These are phyloP conservation scores for Labrus mixtus DNA, from an alignment of 2,113 vertebrate genomes.

Conservation along the genomic window DNA sequence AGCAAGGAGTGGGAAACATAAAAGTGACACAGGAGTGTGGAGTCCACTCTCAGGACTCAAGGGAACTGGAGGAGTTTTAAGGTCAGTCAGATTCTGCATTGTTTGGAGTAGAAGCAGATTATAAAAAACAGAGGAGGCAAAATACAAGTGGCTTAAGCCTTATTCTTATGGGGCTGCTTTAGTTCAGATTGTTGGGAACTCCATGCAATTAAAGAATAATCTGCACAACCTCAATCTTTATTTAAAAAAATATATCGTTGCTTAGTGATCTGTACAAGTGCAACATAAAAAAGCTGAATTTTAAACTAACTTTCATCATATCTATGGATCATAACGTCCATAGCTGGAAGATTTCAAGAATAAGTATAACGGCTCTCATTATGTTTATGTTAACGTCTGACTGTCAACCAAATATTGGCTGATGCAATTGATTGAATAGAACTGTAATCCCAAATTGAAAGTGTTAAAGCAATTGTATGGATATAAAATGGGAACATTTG, in stretches of 20 bases:
- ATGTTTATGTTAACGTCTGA: too few species aligned
- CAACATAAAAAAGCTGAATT: too few species aligned
- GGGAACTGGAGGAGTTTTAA: constrained; percentile 26
- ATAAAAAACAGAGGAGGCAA: constrained; percentile 11
- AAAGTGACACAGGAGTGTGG: constrained; percentile 33
- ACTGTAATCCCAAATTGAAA: too few species aligned
- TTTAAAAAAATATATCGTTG: not conserved
- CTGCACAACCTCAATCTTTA: not conserved
- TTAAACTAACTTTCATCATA: too few species aligned
- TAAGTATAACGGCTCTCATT: too few species aligned
- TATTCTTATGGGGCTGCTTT: not conserved
- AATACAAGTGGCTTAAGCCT: constrained; percentile 18
- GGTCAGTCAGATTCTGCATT: constrained; percentile 16
- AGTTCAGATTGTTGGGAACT: not conserved
- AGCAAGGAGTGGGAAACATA: not conserved
- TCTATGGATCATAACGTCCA: too few species aligned
- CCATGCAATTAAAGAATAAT: not conserved
- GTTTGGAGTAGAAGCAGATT: not conserved
- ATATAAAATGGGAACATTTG: too few species aligned
- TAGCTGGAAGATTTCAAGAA: too few species aligned
- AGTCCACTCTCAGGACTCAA: constrained; percentile 28
- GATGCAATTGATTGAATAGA: too few species aligned
- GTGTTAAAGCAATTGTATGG: too few species aligned
- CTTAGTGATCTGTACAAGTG: not conserved
- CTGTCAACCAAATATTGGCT: too few species aligned